phyloP scores from a whole-genome alignment of 2,797 vertebrate genomes.

The Cetoscarus ocellatus region DNA sequence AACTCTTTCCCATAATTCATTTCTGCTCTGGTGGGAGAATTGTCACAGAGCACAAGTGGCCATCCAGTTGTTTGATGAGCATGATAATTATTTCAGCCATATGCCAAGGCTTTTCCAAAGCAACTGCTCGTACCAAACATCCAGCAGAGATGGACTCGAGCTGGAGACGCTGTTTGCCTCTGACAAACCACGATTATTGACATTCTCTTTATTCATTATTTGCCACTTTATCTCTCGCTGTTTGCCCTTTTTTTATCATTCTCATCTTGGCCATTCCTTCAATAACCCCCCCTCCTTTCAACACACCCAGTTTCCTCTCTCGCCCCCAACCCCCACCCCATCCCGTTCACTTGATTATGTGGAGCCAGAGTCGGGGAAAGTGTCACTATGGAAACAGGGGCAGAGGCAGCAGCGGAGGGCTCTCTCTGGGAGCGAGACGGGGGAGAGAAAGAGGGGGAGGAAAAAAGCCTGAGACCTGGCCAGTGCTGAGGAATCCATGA shows the following conservation, averaged over 20 bases:
- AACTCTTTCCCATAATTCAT: constrained; percentile 69
- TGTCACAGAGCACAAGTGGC: constrained; percentile 74
- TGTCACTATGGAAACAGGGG: constrained; percentile 84
- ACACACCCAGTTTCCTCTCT: constrained; percentile 30
- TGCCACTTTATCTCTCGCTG: constrained; percentile 53
- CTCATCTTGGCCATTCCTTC: constrained; percentile 64
- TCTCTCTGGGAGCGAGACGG: constrained; percentile 55
- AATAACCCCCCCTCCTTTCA: constrained; percentile 8
- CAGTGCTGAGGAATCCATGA: constrained; percentile 61
- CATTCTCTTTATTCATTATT: constrained; percentile 65
- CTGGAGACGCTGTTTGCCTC: constrained; percentile 50
- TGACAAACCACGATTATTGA: constrained; percentile 61
- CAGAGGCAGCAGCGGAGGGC: constrained; percentile 71
- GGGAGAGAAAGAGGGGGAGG: constrained; percentile 3
- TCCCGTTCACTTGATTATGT: constrained; percentile 77
- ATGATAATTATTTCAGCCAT: constrained; percentile 78
- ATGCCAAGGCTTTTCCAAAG: constrained; percentile 65
- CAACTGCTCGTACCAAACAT: constrained; percentile 59
- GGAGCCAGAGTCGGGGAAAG: constrained; percentile 78
- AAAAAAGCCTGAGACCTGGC: constrained; percentile 45
- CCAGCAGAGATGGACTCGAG: constrained; percentile 32
- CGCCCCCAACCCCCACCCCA: constrained; percentile 65
- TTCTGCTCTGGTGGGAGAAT: constrained; percentile 72
- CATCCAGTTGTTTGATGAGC: constrained; percentile 77
- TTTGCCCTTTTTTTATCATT: constrained; percentile 49